These are phyloP conservation scores for Corythoichthys intestinalis DNA, from an alignment of 2,113 vertebrate species.

Conservation along the genomic window DNA sequence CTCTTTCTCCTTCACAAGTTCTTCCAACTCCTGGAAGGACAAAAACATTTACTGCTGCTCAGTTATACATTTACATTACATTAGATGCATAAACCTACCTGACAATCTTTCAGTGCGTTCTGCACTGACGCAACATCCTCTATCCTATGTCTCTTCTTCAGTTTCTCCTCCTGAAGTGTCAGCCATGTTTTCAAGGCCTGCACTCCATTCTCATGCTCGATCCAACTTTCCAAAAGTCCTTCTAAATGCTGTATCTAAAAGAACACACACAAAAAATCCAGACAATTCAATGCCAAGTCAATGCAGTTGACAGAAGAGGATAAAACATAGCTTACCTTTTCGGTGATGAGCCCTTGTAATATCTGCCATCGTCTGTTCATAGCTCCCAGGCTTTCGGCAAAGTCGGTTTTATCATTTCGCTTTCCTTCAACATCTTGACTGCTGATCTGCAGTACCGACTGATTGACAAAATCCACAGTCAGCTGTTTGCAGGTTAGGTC, in stretches of 20 bases:
- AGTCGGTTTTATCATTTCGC: slow-evolving; percentile 93
- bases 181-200: slow-evolving; percentile 86
- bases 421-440: slow-evolving; percentile 95
- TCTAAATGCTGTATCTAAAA: slow-evolving; percentile 87
- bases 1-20: slow-evolving; percentile 86
- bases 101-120: slow-evolving; percentile 89
- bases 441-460: slow-evolving; percentile 94
- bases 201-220: slow-evolving; percentile 86
- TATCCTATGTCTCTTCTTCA: slow-evolving; percentile 83
- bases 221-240: slow-evolving; percentile 84
- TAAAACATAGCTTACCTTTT: slow-evolving; percentile 76
- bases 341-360: slow-evolving; percentile 83
- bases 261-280: slow-evolving; percentile 9
- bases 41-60: background rate
- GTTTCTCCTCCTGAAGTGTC: slow-evolving; percentile 80
- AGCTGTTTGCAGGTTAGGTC: slow-evolving; percentile 94
- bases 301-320: background rate
- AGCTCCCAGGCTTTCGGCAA: slow-evolving; percentile 89
- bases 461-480: slow-evolving; percentile 96
- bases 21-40: slow-evolving; percentile 84
- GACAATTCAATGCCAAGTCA: background rate
- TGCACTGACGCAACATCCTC: slow-evolving; percentile 90
- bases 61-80: too few species aligned
- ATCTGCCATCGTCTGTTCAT: slow-evolving; percentile 97
- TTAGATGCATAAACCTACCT: slow-evolving; percentile 68